A percentile compares a stretch with the other conserved stretches of the same genome.
Evolutionary conservation across 2,888 invertebrate genomes (phyloP).

Genomic region (Conomelus anceps): DNA sequence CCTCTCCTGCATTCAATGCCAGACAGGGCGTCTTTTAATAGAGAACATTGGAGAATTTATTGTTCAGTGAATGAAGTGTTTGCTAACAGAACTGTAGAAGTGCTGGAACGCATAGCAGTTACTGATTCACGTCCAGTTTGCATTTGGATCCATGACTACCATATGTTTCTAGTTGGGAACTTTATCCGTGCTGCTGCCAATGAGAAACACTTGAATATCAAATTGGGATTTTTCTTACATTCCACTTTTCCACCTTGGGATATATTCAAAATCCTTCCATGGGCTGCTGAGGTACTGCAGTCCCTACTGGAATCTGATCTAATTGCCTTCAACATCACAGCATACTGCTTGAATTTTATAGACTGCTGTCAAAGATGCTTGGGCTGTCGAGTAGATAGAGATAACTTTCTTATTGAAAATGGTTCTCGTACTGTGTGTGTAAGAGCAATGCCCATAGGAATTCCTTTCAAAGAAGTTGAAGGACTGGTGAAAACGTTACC

Average conservation of each 20-base stretch:
- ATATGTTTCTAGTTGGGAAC: slow-evolving; percentile 88
- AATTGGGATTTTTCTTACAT: slow-evolving; percentile 87
- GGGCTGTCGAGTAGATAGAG: slow-evolving; percentile 82
- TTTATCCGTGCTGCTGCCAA: slow-evolving; percentile 81
- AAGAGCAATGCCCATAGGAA: slow-evolving; percentile 79
- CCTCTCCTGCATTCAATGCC: slow-evolving; percentile 91
- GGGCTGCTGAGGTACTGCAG: slow-evolving; percentile 89
- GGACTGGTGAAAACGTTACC: slow-evolving; percentile 63
- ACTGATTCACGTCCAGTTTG: slow-evolving; percentile 52
- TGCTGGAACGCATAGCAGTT: slow-evolving; percentile 42
- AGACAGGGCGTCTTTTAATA: slow-evolving; percentile 73
- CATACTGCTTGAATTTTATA: slow-evolving; percentile 85
- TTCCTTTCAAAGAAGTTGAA: slow-evolving; percentile 79
- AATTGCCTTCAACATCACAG: slow-evolving; percentile 87
- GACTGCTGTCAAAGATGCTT: slow-evolving; percentile 83
- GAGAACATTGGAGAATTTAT: slow-evolving; percentile 62
- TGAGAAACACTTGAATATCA: slow-evolving; percentile 66
- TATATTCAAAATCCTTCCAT: slow-evolving; percentile 80
- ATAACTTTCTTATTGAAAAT: slow-evolving; percentile 78
- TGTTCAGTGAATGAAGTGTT: slow-evolving; percentile 68
- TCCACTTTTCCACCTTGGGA: slow-evolving; percentile 95
- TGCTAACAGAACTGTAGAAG: slow-evolving; percentile 69
- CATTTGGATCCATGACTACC: slow-evolving; percentile 93
- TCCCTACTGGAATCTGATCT: slow-evolving; percentile 68
- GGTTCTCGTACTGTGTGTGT: slow-evolving; percentile 79